phyloP scores from a whole-genome alignment of 2,113 vertebrate genomes.

The Daubentonia madagascariensis region DNA sequence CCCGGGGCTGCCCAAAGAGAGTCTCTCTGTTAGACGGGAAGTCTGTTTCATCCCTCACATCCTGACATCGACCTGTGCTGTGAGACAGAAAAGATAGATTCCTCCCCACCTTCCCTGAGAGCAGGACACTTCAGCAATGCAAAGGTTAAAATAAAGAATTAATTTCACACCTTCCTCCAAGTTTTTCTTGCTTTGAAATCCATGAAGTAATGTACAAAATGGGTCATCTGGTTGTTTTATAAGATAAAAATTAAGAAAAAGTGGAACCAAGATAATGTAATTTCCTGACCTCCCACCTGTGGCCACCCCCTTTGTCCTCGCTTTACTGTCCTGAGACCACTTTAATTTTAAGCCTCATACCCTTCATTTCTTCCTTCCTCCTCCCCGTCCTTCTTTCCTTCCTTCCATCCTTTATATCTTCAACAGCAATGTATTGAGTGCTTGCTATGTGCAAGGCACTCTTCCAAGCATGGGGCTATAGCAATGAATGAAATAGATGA shows the following conservation, averaged over 20 bases:
- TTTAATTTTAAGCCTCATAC: background rate
- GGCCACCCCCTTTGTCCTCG: background rate
- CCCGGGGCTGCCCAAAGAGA: fast-evolving
- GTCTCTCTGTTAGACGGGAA: background rate
- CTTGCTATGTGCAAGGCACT: background rate
- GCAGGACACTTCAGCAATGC: fast-evolving
- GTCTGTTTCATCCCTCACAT: fast-evolving
- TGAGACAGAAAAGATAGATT: fast-evolving
- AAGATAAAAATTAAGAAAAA: background rate
- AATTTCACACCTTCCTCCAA: background rate
- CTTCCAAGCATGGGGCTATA: background rate
- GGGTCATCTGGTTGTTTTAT: background rate
- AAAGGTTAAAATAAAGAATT: background rate
- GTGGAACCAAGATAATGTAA: background rate
- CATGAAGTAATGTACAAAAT: background rate
- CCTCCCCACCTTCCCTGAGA: fast-evolving
- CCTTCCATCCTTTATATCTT: background rate
- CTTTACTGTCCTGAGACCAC: background rate
- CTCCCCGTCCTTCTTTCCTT: too few species aligned
- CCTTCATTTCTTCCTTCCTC: background rate
- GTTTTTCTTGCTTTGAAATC: background rate
- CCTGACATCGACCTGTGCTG: fast-evolving
- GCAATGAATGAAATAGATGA: background rate
- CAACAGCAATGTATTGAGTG: background rate
- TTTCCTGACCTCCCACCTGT: background rate